phyloP scores from a whole-genome alignment of 64 coral and sea anemone genomes.

The Cladopsammia gracilis region DNA sequence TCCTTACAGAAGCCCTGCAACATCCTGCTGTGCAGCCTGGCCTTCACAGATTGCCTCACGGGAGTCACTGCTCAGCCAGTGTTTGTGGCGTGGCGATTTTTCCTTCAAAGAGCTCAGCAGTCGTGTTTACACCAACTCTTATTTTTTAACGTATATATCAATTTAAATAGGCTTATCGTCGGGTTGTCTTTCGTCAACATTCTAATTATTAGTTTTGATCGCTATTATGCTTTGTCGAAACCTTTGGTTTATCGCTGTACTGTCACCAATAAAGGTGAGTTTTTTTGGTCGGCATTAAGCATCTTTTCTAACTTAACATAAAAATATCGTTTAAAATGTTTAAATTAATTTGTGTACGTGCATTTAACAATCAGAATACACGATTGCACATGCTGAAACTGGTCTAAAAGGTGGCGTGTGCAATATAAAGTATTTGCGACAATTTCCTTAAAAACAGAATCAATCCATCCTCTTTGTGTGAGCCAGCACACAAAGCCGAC shows the following conservation, averaged over 20 bases:
- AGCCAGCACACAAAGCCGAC: no score
- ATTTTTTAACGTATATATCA: neutral
- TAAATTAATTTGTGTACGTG: no score
- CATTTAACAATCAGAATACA: no score
- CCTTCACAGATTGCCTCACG: constrained; percentile 11
- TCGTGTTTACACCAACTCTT: constrained; percentile 26
- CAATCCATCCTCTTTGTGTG: no score
- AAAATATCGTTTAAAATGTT: no score
- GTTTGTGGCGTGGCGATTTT: neutral
- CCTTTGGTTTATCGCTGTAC: neutral
- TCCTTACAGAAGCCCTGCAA: constrained; percentile 1
- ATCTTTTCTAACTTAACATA: no score
- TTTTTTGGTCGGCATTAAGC: neutral
- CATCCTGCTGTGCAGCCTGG: constrained; percentile 32
- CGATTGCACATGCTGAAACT: no score
- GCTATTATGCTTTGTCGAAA: constrained; percentile 1
- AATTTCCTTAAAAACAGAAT: no score
- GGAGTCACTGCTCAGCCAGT: neutral
- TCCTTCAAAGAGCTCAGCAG: neutral
- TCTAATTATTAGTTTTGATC: neutral
- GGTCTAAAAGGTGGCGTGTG: no score
- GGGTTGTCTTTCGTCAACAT: neutral
- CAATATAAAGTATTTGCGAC: no score
- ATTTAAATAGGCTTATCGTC: neutral
- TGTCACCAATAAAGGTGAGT: neutral